Conservation (phyloP, 2,113 vertebrate species). For the Benitochromis conjunctus region DNA sequence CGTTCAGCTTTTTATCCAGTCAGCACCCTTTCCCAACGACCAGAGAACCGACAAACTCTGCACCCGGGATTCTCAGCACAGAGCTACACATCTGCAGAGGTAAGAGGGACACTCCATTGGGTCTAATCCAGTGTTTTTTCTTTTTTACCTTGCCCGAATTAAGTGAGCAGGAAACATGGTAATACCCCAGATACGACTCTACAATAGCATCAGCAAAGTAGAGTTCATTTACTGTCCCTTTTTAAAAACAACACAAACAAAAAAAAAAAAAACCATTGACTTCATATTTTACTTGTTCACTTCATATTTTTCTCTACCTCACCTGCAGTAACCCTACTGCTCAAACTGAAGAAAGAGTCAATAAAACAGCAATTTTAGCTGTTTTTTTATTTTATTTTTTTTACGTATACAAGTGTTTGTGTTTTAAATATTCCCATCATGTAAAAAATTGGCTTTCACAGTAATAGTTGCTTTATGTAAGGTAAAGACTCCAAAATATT, state of each 20-base stretch:
- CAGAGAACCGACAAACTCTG: conserved; percentile 8
- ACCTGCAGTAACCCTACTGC: background rate
- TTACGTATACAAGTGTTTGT: no score
- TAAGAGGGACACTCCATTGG: conserved; percentile 12
- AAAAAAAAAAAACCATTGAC: background rate
- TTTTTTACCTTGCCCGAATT: background rate
- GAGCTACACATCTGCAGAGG: conserved; percentile 67
- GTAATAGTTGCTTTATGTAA: background rate
- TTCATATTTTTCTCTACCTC: background rate
- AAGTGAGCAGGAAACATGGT: background rate
- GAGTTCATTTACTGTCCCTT: background rate
- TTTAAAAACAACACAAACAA: background rate
- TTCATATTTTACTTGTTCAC: background rate
- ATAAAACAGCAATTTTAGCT: no score
- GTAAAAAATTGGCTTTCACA: no score
- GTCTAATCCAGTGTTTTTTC: background rate
- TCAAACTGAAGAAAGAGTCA: no score
- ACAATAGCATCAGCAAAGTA: background rate
- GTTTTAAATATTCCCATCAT: no score
- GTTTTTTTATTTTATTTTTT: no score
- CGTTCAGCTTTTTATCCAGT: conserved; percentile 70
- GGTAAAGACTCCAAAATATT: background rate
- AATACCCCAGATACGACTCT: background rate
- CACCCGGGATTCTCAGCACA: conserved; percentile 20
- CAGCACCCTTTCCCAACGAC: background rate